A percentile compares a stretch with the other conserved stretches of the same genome.
These are phyloP conservation scores for Eremophila alpestris DNA, from an alignment of 2,797 vertebrate species.

Conservation along the genomic window DNA sequence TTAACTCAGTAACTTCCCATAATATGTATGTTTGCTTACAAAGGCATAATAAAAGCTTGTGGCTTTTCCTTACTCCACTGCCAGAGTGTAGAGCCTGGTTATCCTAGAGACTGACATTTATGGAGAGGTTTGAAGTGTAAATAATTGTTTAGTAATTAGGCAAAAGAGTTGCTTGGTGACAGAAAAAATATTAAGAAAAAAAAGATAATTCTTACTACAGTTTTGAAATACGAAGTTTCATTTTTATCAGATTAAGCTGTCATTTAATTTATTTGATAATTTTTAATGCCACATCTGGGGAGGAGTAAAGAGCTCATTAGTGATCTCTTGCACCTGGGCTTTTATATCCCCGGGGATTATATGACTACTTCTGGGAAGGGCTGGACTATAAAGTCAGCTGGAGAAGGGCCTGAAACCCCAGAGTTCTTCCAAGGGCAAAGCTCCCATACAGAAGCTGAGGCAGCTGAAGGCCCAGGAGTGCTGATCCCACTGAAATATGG, in stretches of 20 bases:
- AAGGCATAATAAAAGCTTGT: slow-evolving; percentile 67
- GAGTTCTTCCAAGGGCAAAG: neutral
- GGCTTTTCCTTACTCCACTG: slow-evolving; percentile 30
- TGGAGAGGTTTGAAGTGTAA: neutral
- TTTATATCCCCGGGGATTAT: neutral
- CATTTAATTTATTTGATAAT: slow-evolving; percentile 4
- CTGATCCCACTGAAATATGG: neutral
- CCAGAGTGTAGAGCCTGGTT: neutral
- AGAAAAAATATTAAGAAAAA: neutral
- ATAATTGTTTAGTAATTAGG: neutral
- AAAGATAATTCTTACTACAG: neutral
- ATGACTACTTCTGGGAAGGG: neutral
- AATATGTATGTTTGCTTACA: slow-evolving; percentile 65
- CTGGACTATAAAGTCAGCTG: neutral
- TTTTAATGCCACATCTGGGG: neutral
- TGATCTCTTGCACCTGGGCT: neutral
- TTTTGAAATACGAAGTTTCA: neutral
- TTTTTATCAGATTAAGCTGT: neutral
- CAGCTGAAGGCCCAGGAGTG: neutral
- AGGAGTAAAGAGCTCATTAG: neutral
- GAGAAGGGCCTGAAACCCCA: neutral
- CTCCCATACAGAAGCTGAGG: fast-evolving
- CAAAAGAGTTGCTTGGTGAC: neutral
- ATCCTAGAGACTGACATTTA: neutral
- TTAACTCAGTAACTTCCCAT: slow-evolving; percentile 49